Conservation (phyloP, 2,113 vertebrate genomes). For the Periophthalmodon schlosseri region DNA sequence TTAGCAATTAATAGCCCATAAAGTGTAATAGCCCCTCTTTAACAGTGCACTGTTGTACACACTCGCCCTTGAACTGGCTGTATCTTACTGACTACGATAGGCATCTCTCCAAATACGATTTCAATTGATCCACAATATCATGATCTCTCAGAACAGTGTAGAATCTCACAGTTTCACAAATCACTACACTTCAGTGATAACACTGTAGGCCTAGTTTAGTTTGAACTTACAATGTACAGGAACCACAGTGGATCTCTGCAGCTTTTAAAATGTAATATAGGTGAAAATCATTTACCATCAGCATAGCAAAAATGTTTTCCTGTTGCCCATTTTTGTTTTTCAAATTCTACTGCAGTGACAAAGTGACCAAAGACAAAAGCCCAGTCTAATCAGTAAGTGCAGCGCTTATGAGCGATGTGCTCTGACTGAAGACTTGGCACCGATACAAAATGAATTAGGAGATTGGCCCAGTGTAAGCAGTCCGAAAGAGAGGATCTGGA, state of each 20-base stretch:
- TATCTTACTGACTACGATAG: no score
- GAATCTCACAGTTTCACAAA: background rate
- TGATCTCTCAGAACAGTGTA: background rate
- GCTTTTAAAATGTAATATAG: background rate
- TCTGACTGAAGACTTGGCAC: background rate
- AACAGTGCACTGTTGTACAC: no score
- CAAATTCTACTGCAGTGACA: background rate
- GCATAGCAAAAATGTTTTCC: background rate
- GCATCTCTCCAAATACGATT: background rate
- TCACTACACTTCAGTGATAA: background rate
- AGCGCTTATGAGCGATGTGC: slow-evolving; percentile 9
- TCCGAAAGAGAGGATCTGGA: slow-evolving; percentile 5
- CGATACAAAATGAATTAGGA: slow-evolving; percentile 10
- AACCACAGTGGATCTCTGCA: background rate
- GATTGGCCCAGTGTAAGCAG: background rate
- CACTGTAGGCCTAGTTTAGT: background rate
- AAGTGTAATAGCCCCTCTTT: no score
- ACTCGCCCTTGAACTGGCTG: no score
- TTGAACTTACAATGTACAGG: background rate
- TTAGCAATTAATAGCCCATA: no score
- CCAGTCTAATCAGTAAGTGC: background rate
- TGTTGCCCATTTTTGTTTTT: background rate
- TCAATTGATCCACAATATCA: background rate
- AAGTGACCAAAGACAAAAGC: background rate
- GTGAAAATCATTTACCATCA: background rate